Conservation (phyloP, 1,140 invertebrate species). For the Pseudomyrmex gracilis region DNA sequence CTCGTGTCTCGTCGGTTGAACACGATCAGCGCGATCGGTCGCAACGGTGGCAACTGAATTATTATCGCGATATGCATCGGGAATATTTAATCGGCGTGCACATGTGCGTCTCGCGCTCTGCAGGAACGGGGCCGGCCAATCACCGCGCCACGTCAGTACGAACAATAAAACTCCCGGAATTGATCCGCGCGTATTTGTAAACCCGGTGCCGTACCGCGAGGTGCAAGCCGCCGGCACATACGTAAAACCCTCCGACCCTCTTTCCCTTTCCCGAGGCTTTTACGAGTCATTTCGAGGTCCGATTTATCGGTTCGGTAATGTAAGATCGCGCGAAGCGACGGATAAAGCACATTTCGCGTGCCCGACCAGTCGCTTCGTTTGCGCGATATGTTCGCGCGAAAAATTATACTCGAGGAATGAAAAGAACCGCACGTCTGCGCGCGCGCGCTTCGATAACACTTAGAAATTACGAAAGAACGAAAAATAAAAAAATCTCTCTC, state of each 20-base stretch:
- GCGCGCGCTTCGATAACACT: not conserved
- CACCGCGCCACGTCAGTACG: slow-evolving; percentile 32
- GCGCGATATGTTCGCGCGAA: not conserved
- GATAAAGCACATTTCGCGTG: slow-evolving; percentile 13
- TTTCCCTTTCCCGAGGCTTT: slow-evolving; percentile 38
- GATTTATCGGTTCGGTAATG: slow-evolving; percentile 65
- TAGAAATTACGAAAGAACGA: no score
- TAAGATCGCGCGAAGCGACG: slow-evolving; percentile 35
- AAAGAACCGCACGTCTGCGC: not conserved
- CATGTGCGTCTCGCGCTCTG: not conserved
- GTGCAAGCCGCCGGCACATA: slow-evolving; percentile 45
- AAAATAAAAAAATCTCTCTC: no score
- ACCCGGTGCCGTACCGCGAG: slow-evolving; percentile 57
- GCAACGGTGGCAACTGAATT: slow-evolving; percentile 65
- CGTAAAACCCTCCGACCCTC: slow-evolving; percentile 25
- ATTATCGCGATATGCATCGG: slow-evolving; percentile 61
- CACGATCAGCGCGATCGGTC: slow-evolving; percentile 50
- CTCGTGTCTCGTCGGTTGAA: slow-evolving; percentile 53
- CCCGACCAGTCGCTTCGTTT: not conserved
- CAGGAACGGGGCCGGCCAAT: slow-evolving; percentile 55
- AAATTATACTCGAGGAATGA: no score
- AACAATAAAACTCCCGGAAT: slow-evolving; percentile 71
- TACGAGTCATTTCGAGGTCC: slow-evolving; percentile 70
- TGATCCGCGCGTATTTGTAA: slow-evolving; percentile 76
- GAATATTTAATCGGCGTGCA: slow-evolving; percentile 61